A percentile compares a stretch with the other conserved stretches of the same genome.
Evolutionary conservation across 1,140 invertebrate species (phyloP).

Genomic region (Cheumatopsyche charites): DNA sequence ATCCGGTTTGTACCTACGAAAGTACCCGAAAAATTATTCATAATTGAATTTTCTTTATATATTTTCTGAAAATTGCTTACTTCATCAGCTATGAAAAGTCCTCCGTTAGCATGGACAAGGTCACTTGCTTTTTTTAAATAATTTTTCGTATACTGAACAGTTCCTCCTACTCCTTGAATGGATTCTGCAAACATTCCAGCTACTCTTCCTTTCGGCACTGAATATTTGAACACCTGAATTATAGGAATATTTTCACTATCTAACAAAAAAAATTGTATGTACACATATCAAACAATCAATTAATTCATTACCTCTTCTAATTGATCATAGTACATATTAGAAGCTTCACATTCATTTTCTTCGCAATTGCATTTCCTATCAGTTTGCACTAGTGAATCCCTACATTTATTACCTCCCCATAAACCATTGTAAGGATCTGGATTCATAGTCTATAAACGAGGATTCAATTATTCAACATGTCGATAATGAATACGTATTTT

Average conservation of each 20-base stretch:
- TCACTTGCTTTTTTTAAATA: constrained; percentile 85
- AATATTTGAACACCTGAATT: constrained; percentile 73
- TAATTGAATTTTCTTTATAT: background rate
- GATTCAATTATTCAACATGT: background rate
- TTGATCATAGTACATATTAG: constrained; percentile 81
- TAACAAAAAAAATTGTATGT: too few relatives aligned
- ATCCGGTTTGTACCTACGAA: constrained; percentile 90
- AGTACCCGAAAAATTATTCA: background rate
- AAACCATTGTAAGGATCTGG: constrained; percentile 88
- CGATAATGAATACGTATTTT: background rate
- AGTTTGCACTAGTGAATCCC: constrained; percentile 86
- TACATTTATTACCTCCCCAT: constrained; percentile 86
- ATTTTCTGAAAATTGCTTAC: constrained; percentile 60
- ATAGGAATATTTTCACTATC: too few relatives aligned
- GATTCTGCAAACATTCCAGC: constrained; percentile 94
- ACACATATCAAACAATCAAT: too few relatives aligned
- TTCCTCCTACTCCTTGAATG: constrained; percentile 92
- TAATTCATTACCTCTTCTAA: constrained; percentile 68
- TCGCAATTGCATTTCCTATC: constrained; percentile 71
- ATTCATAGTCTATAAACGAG: constrained; percentile 76
- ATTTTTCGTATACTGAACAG: constrained; percentile 89
- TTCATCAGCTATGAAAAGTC: constrained; percentile 91
- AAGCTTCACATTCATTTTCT: constrained; percentile 69
- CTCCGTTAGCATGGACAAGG: constrained; percentile 79
- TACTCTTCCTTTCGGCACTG: constrained; percentile 72